A percentile compares a stretch with the other conserved stretches of the same genome.
These are phyloP conservation scores for Psephotus haematonotus DNA, from an alignment of 2,113 vertebrate genomes.

Conservation along the genomic window DNA sequence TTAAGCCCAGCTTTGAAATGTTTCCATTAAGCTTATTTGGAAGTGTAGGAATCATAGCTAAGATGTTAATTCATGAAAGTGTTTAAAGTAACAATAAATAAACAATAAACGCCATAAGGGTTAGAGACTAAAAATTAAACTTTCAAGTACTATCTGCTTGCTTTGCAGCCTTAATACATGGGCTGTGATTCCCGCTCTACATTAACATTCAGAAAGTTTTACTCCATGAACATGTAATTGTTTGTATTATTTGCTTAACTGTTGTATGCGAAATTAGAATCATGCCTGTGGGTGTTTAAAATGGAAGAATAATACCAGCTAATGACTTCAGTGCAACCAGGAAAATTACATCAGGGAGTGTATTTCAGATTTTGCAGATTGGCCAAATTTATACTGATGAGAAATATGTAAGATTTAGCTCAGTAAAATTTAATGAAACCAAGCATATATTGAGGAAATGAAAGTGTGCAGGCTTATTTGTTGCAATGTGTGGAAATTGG, in stretches of 20 bases:
- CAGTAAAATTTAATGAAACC: slow-evolving; percentile 55
- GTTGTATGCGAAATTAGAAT: slow-evolving; percentile 33
- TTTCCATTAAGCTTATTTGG: not conserved
- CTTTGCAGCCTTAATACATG: not conserved
- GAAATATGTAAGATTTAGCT: slow-evolving; percentile 28
- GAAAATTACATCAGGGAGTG: slow-evolving; percentile 58
- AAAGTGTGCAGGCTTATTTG: not conserved
- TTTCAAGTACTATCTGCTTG: not conserved
- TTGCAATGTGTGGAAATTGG: not conserved
- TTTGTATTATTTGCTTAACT: slow-evolving; percentile 52
- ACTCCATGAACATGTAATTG: slow-evolving; percentile 22
- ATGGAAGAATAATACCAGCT: slow-evolving; percentile 49
- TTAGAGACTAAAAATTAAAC: slow-evolving; percentile 5
- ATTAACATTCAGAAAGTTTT: slow-evolving; percentile 43
- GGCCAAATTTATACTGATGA: slow-evolving; percentile 47
- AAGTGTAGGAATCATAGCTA: not conserved
- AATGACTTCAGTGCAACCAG: slow-evolving; percentile 50
- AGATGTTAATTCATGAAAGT: not conserved
- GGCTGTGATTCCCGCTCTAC: not conserved
- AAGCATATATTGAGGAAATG: slow-evolving; percentile 7
- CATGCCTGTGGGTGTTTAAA: slow-evolving; percentile 57
- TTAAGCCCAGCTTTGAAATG: not conserved
- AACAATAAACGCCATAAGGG: not conserved
- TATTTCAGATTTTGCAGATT: slow-evolving; percentile 47
- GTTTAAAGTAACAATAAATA: not conserved